Evolutionary conservation across 2,113 vertebrate genomes (phyloP).

Genomic region (Ascaphus truei): DNA sequence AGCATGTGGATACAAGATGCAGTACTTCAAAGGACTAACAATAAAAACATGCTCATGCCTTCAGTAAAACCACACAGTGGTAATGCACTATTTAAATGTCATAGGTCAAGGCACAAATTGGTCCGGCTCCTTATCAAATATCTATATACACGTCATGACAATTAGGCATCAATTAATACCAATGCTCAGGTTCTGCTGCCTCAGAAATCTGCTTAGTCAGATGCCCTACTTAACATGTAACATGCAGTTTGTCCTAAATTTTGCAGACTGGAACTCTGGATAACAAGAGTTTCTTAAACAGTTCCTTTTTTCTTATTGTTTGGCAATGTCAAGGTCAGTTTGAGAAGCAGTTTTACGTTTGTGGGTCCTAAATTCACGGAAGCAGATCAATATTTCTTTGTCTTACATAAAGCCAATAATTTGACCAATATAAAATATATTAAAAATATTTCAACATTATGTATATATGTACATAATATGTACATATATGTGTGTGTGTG

Average conservation of each 20-base stretch:
- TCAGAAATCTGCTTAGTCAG: conserved; percentile 21
- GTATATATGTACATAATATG: too few species aligned
- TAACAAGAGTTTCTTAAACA: background rate
- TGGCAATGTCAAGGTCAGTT: conserved; percentile 25
- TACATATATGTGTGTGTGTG: too few species aligned
- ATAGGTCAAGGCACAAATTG: background rate
- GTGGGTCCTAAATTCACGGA: background rate
- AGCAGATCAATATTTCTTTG: conserved; percentile 8
- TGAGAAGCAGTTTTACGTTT: background rate
- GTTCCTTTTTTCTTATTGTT: background rate
- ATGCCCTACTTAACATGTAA: background rate
- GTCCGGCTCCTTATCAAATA: background rate
- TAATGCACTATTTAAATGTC: background rate
- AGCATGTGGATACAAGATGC: background rate
- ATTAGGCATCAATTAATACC: background rate
- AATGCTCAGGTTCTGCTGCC: background rate
- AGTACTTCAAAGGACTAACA: conserved; percentile 31
- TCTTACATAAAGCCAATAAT: too few species aligned
- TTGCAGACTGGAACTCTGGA: background rate
- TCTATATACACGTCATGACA: too few species aligned
- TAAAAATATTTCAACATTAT: too few species aligned
- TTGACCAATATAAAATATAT: too few species aligned
- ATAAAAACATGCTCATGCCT: background rate
- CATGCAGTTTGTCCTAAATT: background rate
- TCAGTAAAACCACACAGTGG: background rate